These are phyloP conservation scores for Yoshiicerus persimilis DNA, from an alignment of 1,140 invertebrate genomes.

Conservation along the genomic window DNA sequence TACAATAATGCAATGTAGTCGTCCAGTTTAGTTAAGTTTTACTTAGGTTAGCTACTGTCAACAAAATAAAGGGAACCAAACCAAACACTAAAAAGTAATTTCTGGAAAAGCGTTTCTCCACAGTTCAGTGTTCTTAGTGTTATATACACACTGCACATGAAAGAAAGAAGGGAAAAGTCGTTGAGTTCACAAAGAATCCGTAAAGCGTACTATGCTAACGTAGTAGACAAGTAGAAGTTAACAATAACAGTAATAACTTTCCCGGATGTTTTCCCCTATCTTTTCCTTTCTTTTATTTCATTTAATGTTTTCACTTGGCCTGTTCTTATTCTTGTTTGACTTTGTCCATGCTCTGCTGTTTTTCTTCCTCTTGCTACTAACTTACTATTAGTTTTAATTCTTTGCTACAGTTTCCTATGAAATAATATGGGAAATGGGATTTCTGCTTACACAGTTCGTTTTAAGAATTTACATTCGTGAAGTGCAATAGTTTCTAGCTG, in stretches of 20 bases:
- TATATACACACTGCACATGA: neutral
- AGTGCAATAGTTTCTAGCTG: neutral
- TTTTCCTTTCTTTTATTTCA: neutral
- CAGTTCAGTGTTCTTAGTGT: neutral
- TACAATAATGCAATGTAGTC: neutral
- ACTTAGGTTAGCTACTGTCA: neutral
- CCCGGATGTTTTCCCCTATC: neutral
- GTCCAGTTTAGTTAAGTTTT: neutral
- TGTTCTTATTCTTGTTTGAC: neutral
- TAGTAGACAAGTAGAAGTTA: neutral
- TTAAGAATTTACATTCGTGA: neutral
- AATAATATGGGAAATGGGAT: neutral
- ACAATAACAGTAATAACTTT: conserved; percentile 18
- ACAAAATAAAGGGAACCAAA: neutral
- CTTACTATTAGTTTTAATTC: too few relatives aligned
- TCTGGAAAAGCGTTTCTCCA: neutral
- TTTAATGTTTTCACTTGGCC: neutral
- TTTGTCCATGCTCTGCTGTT: neutral
- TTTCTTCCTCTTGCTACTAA: neutral
- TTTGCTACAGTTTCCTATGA: neutral
- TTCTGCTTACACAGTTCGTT: neutral
- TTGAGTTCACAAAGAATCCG: neutral
- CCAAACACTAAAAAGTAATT: neutral
- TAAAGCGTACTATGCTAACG: neutral
- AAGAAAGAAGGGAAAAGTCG: neutral